Evolutionary conservation across 1,140 invertebrate genomes (phyloP), one percentile per base, ranked within the genome.

Genomic region (Drosophila tristis): DNA sequence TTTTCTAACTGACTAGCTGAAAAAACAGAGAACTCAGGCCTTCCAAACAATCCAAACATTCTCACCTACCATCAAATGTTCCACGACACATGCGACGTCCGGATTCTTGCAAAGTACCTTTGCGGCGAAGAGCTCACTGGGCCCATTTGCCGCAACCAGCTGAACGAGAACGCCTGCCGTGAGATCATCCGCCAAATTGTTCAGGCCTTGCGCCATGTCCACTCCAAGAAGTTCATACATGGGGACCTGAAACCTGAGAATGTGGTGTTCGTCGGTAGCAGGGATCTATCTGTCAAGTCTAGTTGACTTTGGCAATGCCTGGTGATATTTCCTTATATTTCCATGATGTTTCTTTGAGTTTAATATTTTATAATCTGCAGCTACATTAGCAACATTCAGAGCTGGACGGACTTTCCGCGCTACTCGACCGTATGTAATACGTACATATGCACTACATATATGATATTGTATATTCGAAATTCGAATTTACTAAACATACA

Each of bases 241-340:
- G 93, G 97, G 44, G 97, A 98, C 92, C 92, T 98, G 4, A 98
- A 98, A 92, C 97, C 97, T 8, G 97, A 98, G 93, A 98, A 98
- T 92, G 93, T 97, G 7, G 92, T 97, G 4, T 97, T 97, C 80
- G 94, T 94, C 31, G 80, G 92, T 7, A 91, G 93, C 23, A 93
- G 94, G 45, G 93, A 95, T 35, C 11, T 2, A 2, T 43, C 95
- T 60, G 94, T 98, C 0, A 97, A 97, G 20, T 92, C 94, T 98
- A 23, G 95, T 98, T 1, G 97, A 98, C 92, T 98, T 98, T 94
- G 97, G 97, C 42, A 98, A 98, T 93, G 96, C 97, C 13, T 74
- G 90, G 90, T 91, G 29, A 29, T 49, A 8, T 6, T 7, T 7
- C 44, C 31, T 31, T 6, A 4, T 4, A 20, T 31, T 5, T 8